Evolutionary conservation across 2,797 vertebrate genomes (phyloP).

Genomic region (Phoxinus dragarum): DNA sequence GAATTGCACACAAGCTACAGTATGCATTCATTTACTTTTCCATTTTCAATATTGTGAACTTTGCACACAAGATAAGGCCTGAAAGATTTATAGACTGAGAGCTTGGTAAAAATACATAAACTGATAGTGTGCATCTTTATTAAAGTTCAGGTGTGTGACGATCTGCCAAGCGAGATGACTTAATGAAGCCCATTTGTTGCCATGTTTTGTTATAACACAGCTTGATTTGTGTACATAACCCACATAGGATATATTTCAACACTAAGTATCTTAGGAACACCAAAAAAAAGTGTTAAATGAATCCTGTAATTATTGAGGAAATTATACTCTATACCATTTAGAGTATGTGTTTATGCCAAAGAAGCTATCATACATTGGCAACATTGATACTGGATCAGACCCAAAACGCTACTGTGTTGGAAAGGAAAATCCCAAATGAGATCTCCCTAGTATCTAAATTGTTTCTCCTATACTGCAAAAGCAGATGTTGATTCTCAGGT

Average conservation of each 20-base stretch:
- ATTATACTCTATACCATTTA: too few species aligned
- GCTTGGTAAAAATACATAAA: slow-evolving; percentile 4
- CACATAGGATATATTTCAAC: slow-evolving; percentile 2
- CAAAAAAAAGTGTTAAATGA: background rate
- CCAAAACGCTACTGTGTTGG: background rate
- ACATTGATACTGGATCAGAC: background rate
- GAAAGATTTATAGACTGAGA: slow-evolving; percentile 13
- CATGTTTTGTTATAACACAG: background rate
- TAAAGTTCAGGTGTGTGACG: slow-evolving; percentile 16
- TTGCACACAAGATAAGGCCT: slow-evolving; percentile 34
- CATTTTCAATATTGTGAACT: slow-evolving; percentile 37
- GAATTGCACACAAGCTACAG: background rate
- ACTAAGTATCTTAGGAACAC: slow-evolving; percentile 5
- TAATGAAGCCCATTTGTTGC: slow-evolving; percentile 16
- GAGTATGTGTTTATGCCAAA: background rate
- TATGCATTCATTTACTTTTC: slow-evolving; percentile 1
- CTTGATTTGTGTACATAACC: slow-evolving; percentile 21
- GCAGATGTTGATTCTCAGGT: background rate
- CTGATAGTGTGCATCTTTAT: slow-evolving; percentile 6
- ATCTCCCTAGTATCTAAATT: background rate
- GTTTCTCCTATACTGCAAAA: background rate
- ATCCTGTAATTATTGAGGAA: slow-evolving; percentile 5
- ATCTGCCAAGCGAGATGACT: background rate
- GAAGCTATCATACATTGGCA: background rate
- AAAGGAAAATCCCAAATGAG: background rate